phyloP scores from a whole-genome alignment of 37 sponge, comb jelly and placozoan genomes.

The Ianthella basta region DNA sequence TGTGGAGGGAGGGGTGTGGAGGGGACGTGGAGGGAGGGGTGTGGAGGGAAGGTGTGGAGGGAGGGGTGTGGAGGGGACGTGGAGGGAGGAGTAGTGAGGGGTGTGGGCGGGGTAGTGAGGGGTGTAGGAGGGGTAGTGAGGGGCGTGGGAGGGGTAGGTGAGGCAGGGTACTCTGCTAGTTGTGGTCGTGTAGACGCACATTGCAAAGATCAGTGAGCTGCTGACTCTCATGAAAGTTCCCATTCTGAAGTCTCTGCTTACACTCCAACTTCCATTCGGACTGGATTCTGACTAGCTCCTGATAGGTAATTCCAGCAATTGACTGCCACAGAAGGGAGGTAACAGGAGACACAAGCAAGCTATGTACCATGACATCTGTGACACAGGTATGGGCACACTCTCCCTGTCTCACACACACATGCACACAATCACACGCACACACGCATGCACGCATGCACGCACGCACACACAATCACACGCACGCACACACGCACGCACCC shows the following conservation, averaged over 20 bases:
- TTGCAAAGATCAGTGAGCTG: not conserved
- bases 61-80: too few relatives aligned
- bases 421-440: not conserved
- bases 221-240: not conserved
- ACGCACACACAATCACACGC: conserved; percentile 1
- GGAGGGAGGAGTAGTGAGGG: too few relatives aligned
- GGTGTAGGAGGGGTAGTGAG: too few relatives aligned
- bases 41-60: too few relatives aligned
- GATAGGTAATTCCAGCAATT: not conserved
- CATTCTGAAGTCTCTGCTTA: conserved; percentile 6
- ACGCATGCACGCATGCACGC: not conserved
- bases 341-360: not conserved
- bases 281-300: not conserved
- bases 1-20: too few relatives aligned
- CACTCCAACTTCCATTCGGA: conserved; percentile 32
- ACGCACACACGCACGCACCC: not conserved
- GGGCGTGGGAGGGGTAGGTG: too few relatives aligned
- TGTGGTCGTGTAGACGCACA: not conserved
- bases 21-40: too few relatives aligned
- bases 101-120: too few relatives aligned
- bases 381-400: not conserved
- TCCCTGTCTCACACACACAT: not conserved
- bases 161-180: too few relatives aligned
- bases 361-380: not conserved
- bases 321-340: not conserved